Evolutionary conservation across 2,113 vertebrate genomes (phyloP).

Genomic region (Benitochromis conjunctus): DNA sequence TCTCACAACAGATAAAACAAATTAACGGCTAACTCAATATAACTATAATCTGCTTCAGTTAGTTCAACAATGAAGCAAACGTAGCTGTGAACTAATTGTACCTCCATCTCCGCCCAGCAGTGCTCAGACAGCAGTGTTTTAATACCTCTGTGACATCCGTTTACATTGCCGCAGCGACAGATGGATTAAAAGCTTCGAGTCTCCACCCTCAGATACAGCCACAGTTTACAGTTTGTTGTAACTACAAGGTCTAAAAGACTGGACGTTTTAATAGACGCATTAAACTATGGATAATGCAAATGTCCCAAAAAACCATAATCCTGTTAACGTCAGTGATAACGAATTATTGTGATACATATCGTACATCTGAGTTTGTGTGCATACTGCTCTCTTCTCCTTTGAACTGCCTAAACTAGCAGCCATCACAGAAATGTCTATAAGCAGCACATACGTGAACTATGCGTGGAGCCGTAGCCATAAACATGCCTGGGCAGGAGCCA

Average conservation of each 20-base stretch:
- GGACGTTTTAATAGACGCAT: background rate
- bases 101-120: background rate
- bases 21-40: background rate
- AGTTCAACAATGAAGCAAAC: background rate
- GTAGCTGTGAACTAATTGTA: background rate
- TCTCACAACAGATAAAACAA: background rate
- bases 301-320: background rate
- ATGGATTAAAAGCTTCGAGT: background rate
- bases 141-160: background rate
- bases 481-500: background rate
- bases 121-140: background rate
- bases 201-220: background rate
- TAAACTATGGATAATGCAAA: background rate
- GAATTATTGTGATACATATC: background rate
- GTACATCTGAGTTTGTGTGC: background rate
- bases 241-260: background rate
- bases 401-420: conserved; percentile 36
- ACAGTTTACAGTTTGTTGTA: background rate
- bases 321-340: background rate
- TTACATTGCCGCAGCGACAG: background rate
- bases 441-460: background rate
- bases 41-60: accelerated
- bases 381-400: background rate
- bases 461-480: accelerated
- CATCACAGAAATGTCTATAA: conserved; percentile 17